phyloP scores from a whole-genome alignment of 2,888 invertebrate genomes.

The Lepas anatifera region DNA sequence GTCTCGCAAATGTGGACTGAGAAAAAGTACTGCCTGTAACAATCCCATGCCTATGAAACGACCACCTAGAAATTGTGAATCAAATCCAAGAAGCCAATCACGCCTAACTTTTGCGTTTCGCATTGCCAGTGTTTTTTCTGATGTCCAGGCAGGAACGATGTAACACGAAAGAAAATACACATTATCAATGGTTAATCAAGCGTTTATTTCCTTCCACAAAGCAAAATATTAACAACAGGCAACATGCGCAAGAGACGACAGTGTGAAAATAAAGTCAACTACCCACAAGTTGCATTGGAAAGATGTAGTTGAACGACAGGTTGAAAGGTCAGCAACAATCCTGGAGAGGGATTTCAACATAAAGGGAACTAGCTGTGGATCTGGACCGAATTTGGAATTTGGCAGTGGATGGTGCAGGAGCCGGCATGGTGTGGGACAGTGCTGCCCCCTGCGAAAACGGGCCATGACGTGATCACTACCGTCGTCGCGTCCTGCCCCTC shows the following conservation, averaged over 20 bases:
- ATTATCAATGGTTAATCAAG: neutral
- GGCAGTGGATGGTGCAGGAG: no score
- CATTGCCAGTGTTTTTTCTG: no score
- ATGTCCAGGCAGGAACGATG: no score
- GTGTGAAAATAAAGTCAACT: neutral
- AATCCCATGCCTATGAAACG: no score
- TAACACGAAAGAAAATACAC: neutral
- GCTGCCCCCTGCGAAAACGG: no score
- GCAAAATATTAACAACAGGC: conserved; percentile 11
- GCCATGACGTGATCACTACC: no score
- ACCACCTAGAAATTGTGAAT: no score
- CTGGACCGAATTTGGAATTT: neutral
- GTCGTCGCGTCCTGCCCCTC: neutral
- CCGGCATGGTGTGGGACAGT: no score
- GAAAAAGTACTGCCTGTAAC: no score
- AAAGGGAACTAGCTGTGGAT: neutral
- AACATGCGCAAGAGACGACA: neutral
- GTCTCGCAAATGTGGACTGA: no score
- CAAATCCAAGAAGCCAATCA: no score
- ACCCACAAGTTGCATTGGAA: neutral
- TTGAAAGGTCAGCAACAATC: neutral
- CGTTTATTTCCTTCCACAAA: conserved; percentile 13
- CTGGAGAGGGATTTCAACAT: neutral
- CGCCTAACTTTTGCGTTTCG: no score
- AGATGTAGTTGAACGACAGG: neutral